These are phyloP conservation scores for Paguma larvata DNA, from an alignment of 2,797 vertebrate species.

Conservation along the genomic window DNA sequence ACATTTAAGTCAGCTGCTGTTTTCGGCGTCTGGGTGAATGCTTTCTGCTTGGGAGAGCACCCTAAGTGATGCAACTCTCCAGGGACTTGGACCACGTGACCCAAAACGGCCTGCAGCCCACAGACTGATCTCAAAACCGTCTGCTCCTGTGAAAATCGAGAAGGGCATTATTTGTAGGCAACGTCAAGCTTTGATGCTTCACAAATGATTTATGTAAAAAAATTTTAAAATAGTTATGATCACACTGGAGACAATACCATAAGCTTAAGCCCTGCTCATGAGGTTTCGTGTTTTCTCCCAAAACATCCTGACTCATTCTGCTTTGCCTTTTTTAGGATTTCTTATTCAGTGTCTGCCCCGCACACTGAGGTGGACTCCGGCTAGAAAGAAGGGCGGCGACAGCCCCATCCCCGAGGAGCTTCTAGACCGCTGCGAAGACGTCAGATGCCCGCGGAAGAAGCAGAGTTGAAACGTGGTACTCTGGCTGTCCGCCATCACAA, in stretches of 20 bases:
- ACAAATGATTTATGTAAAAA: not conserved
- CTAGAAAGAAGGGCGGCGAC: not conserved
- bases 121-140: not conserved
- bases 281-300: not conserved
- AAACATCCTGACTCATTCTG: not conserved
- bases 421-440: not conserved
- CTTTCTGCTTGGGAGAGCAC: not conserved
- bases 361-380: not conserved
- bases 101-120: not conserved
- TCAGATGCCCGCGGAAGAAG: not conserved
- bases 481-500: not conserved
- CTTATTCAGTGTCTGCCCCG: not conserved
- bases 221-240: not conserved
- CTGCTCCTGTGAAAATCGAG: not conserved
- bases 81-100: not conserved
- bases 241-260: not conserved
- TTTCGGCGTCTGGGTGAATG: not conserved
- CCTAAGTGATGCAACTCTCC: not conserved
- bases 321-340: not conserved
- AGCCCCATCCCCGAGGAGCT: not conserved
- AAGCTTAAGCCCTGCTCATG: not conserved
- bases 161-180: not conserved
- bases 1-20: not conserved
- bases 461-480: not conserved
- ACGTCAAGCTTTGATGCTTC: not conserved